A percentile compares a stretch with the other conserved stretches of the same genome.
Conservation (phyloP, 2,113 vertebrate genomes). For the Mesoclemmys tuberculata region DNA sequence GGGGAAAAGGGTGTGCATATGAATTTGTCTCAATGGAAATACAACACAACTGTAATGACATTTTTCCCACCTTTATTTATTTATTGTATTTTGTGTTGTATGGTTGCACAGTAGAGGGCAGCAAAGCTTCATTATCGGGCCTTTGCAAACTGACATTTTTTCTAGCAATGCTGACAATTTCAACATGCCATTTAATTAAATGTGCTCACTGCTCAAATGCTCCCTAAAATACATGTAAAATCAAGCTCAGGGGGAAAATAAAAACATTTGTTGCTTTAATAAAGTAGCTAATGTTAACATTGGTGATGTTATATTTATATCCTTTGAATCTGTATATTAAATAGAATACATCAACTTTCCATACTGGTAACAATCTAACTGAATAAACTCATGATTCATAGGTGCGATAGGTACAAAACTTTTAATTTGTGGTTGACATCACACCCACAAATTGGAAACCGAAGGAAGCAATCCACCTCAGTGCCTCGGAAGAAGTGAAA, state of each 20-base stretch:
- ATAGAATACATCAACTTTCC: background rate
- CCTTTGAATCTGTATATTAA: background rate
- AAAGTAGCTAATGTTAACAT: background rate
- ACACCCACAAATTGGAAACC: background rate
- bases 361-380: background rate
- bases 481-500: background rate
- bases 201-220: background rate
- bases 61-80: background rate
- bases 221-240: background rate
- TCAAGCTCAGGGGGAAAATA: background rate
- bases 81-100: background rate
- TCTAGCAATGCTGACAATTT: background rate
- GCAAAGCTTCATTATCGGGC: background rate
- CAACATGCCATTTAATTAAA: background rate
- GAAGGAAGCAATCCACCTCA: fast-evolving
- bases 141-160: background rate
- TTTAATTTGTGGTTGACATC: background rate
- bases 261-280: background rate
- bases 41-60: background rate
- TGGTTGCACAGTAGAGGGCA: background rate
- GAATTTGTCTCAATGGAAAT: background rate
- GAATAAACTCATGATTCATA: background rate
- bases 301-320: background rate
- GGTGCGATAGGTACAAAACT: background rate
- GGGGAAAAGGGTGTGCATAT: background rate